A percentile compares a stretch with the other conserved stretches of the same genome.
Conservation (phyloP, 23 tunicate genomes). For the Phallusia fumigata region DNA sequence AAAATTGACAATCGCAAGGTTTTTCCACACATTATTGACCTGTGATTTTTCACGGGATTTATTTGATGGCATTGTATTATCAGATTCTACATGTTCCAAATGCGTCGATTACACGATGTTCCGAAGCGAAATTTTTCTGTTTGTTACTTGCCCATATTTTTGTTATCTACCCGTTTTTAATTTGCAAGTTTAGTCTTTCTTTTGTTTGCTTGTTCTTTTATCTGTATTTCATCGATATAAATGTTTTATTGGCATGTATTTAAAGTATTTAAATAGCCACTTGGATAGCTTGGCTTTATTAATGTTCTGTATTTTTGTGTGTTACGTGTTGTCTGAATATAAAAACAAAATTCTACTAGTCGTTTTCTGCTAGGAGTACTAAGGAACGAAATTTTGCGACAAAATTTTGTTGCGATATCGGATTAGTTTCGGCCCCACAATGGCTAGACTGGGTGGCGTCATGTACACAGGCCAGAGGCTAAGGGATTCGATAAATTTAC, state of each 20-base stretch:
- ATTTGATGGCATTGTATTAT: no score
- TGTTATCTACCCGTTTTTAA: background rate
- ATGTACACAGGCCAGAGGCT: background rate
- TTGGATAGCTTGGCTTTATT: conserved; percentile 10
- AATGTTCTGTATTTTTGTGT: conserved; percentile 9
- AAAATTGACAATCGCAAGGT: no score
- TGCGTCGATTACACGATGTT: no score
- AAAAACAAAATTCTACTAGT: background rate
- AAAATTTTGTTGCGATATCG: background rate
- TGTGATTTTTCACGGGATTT: no score
- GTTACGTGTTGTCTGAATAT: conserved; percentile 1
- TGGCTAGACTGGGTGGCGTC: background rate
- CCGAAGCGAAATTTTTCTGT: background rate
- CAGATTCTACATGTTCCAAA: no score
- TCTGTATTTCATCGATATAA: background rate
- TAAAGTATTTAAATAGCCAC: background rate
- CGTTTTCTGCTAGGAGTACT: background rate
- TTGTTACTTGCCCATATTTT: conserved; percentile 2
- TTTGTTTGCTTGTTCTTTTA: background rate
- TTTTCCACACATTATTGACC: no score
- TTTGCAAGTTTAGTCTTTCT: background rate
- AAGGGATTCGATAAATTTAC: no score
- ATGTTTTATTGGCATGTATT: conserved; percentile 1
- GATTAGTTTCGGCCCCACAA: background rate
- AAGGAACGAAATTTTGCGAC: no score